A percentile compares a stretch with the other conserved stretches of the same genome.
These are phyloP conservation scores for Trialeurodes vaporariorum DNA, from an alignment of 1,140 invertebrate species.

Conservation along the genomic window DNA sequence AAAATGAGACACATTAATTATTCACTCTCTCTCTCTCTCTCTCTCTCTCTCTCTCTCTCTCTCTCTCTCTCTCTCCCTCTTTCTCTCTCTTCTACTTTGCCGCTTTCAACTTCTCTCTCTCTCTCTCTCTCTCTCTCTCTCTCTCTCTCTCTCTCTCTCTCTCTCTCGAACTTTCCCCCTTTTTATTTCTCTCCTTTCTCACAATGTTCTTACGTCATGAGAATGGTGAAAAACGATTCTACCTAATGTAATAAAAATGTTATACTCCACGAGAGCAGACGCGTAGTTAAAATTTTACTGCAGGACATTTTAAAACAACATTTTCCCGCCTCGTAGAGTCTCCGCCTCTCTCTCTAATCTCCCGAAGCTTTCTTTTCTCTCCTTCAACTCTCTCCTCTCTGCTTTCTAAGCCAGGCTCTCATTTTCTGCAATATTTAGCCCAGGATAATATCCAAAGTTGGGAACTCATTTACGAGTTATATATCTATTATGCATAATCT, in stretches of 20 bases:
- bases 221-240: neutral
- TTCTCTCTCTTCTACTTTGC: no score
- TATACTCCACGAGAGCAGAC: neutral
- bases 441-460: neutral
- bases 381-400: neutral
- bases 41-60: constrained; percentile 12
- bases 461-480: neutral
- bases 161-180: neutral
- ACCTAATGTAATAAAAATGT: neutral
- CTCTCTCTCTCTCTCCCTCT: no score
- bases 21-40: constrained; percentile 15
- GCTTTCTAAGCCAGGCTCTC: no score
- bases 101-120: no score
- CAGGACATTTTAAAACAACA: neutral
- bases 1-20: constrained; percentile 29
- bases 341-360: neutral
- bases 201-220: constrained; percentile 1
- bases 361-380: neutral
- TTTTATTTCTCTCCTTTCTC: neutral
- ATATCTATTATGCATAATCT: neutral
- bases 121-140: neutral
- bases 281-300: neutral
- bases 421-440: neutral
- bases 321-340: neutral
- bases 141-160: neutral